These are phyloP conservation scores for Stenchaetothrips biformis DNA, from an alignment of 2,888 invertebrate genomes.

Conservation along the genomic window DNA sequence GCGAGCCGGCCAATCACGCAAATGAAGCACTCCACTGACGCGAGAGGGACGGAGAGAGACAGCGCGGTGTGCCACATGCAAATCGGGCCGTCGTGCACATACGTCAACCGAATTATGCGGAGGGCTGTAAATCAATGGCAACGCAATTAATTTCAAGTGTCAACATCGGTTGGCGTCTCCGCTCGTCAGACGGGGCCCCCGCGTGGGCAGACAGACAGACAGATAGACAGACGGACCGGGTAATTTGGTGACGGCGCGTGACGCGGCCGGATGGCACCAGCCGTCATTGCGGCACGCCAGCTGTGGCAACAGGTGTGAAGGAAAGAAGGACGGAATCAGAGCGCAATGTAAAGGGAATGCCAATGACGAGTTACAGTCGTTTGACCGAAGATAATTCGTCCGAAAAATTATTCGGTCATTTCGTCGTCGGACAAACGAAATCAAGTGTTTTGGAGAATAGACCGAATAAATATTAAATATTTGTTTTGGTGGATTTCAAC, in stretches of 20 bases:
- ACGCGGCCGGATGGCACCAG: neutral
- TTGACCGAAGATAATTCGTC: too few species aligned
- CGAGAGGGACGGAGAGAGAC: neutral
- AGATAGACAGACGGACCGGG: neutral
- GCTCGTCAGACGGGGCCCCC: neutral
- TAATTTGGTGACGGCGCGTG: neutral
- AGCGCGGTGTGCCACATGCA: neutral
- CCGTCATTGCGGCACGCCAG: neutral
- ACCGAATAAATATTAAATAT: too few species aligned
- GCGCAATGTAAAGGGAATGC: too few species aligned
- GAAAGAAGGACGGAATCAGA: too few species aligned
- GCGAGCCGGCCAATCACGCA: neutral
- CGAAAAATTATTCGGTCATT: too few species aligned
- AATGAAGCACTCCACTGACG: neutral
- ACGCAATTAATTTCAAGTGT: neutral
- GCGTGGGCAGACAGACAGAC: neutral
- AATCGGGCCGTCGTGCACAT: neutral
- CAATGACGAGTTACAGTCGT: neutral
- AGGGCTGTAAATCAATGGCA: slow-evolving; percentile 2
- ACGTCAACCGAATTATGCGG: neutral
- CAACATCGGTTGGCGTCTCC: neutral
- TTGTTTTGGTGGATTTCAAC: too few species aligned
- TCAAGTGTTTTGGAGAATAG: too few species aligned
- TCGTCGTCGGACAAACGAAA: too few species aligned
- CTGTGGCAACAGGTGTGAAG: neutral